Evolutionary conservation across 2,797 vertebrate genomes (phyloP).

Genomic region (Oreochromis grahami): DNA sequence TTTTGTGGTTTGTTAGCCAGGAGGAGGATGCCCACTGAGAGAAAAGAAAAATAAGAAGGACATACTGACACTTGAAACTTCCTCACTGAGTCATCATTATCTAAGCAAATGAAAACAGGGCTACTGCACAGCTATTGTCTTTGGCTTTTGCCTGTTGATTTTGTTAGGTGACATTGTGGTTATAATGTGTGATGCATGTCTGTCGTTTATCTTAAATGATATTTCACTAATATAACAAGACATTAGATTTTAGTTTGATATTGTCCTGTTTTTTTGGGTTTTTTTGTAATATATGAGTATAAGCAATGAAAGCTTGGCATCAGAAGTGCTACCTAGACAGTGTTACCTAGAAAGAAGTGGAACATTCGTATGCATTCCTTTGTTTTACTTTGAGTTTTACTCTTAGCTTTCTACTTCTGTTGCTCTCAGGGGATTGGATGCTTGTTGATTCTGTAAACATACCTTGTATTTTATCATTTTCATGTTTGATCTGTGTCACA

Average conservation of each 20-base stretch:
- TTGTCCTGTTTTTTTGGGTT: neutral
- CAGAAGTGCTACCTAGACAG: neutral
- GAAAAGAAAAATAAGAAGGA: neutral
- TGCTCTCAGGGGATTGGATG: constrained; percentile 36
- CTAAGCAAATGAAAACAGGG: neutral
- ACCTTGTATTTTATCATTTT: constrained; percentile 23
- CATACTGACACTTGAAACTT: neutral
- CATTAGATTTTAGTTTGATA: neutral
- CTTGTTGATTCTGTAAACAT: constrained; percentile 50
- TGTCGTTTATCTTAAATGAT: neutral
- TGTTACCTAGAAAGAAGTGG: neutral
- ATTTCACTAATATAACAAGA: neutral
- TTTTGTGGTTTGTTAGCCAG: neutral
- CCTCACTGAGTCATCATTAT: neutral
- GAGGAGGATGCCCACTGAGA: neutral
- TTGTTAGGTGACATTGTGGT: neutral
- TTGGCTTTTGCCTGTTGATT: neutral
- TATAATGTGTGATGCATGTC: neutral
- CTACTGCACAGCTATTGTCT: neutral
- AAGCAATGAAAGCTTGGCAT: neutral
- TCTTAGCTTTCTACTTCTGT: neutral
- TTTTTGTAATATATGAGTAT: neutral
- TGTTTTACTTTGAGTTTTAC: constrained; percentile 15
- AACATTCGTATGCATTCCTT: neutral
- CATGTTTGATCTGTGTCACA: constrained; percentile 30